Evolutionary conservation across 2,888 invertebrate genomes (phyloP).

Genomic region (Nyleta sp.): DNA sequence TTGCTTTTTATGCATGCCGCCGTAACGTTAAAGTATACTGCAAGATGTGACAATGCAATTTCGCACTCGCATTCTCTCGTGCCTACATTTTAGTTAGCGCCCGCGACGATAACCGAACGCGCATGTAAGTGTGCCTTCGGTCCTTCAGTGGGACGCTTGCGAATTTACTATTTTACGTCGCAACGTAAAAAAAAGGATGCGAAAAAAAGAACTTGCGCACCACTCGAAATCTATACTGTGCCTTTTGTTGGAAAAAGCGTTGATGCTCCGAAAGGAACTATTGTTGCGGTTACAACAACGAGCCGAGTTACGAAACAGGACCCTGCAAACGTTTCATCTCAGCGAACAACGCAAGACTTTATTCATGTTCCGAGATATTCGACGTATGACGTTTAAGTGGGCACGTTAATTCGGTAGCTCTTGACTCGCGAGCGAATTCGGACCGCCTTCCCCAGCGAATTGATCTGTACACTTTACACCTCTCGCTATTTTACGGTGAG

Average conservation of each 20-base stretch:
- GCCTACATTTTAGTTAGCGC: conserved; percentile 35
- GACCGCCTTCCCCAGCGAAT: conserved; percentile 45
- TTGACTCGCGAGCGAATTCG: too few relatives aligned
- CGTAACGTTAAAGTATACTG: conserved; percentile 53
- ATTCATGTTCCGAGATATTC: too few relatives aligned
- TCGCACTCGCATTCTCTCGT: conserved; percentile 65
- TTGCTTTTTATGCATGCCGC: conserved; percentile 33
- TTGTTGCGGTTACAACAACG: too few relatives aligned
- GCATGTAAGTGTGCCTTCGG: conserved; percentile 69
- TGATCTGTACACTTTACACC: conserved; percentile 67
- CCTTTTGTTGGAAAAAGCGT: conserved; percentile 16
- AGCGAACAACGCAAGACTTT: too few relatives aligned
- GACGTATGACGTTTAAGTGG: too few relatives aligned
- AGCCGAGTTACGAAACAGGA: too few relatives aligned
- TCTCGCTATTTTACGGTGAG: conserved; percentile 43
- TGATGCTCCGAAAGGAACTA: conserved; percentile 9
- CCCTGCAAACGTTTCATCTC: too few relatives aligned
- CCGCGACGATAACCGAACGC: conserved; percentile 25
- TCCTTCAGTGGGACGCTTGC: conserved; percentile 72
- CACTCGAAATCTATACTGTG: conserved; percentile 33
- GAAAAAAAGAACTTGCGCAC: conserved; percentile 5
- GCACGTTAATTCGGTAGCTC: too few relatives aligned
- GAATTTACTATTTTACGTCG: conserved; percentile 76
- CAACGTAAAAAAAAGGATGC: conserved; percentile 10
- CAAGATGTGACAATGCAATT: conserved; percentile 74